Conservation (phyloP, 2,888 invertebrate genomes). For the Melanostoma scalare region DNA sequence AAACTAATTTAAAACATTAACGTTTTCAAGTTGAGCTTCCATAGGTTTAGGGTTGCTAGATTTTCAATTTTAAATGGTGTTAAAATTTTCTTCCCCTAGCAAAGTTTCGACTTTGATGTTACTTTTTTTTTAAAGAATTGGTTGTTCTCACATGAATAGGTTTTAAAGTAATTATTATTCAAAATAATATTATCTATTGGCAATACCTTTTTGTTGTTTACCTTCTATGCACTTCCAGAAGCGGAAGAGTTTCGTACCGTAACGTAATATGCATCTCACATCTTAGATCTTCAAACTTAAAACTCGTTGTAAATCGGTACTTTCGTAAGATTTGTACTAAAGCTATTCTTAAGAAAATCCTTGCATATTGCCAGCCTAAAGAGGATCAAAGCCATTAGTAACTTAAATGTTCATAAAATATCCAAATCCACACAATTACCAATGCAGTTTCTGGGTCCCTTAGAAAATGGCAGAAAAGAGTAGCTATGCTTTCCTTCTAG, state of each 20-base stretch:
- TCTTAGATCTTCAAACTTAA: conserved; percentile 22
- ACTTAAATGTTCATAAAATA: no score
- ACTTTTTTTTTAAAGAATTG: no score
- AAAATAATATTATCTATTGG: no score
- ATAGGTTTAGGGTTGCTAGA: no score
- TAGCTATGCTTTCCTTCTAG: conserved; percentile 68
- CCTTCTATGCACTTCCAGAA: conserved; percentile 59
- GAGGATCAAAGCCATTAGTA: no score
- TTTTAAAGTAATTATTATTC: no score
- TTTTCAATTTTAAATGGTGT: no score
- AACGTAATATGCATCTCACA: conserved; percentile 43
- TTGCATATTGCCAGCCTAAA: conserved; percentile 75
- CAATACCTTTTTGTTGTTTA: neutral
- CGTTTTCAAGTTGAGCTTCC: no score
- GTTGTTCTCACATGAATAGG: no score
- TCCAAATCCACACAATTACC: conserved; percentile 56
- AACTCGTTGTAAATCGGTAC: conserved; percentile 30
- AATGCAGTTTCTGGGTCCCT: conserved; percentile 76
- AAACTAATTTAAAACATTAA: no score
- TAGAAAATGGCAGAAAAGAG: conserved; percentile 76
- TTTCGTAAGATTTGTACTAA: conserved; percentile 32
- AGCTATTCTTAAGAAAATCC: conserved; percentile 63
- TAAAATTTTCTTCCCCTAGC: no score
- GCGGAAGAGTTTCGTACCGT: conserved; percentile 56
- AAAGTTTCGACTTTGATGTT: no score